Base-by-base conservation (phyloP, 2,797 vertebrate species). In the Acomys russatus region DNA sequence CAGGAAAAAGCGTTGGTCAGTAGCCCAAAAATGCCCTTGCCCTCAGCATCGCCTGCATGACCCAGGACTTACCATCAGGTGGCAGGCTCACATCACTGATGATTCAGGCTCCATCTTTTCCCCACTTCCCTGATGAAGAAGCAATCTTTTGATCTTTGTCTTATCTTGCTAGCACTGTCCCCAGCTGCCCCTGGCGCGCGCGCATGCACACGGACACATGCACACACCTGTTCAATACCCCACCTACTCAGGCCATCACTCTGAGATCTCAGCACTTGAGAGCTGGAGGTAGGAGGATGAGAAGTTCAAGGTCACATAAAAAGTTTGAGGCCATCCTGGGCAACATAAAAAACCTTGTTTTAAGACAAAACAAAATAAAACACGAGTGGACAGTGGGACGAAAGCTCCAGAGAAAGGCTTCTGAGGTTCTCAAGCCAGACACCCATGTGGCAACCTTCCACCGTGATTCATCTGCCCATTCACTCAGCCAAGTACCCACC, bases 21-120 rank as follows among this genome's bases (percentile, higher is more conserved):
- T 23, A 33, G 30, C n/a, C 17, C 38, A 44, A n/a, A 4, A 1
- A 0, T 0, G 0, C 33, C 63, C 15, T 30, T 5, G 1, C 2
- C 77, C 51, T 11, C 0, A 12, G 30, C 15, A 51, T 18, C 12
- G 15, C 22, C 70, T 86, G 87, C 91, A 66, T 49, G 56, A 83
- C 54, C 38, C 9, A 0, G 2, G 1, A 35, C 0, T 14, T 0
- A 71, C 93, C 96, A 93, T 88, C 84, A 96, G 97, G 93, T 92
- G 97, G 97, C 97, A 96, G 92, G 15, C 77, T 35, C 76, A 91
- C 79, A 86, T 71, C 74, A 44, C 84, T 3, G 0, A n/a, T 86
- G 82, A 63, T 14, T 66, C 9, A 1, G 64, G 83, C 68, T 86
- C 33, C 28, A 8, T 59, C 18, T 59, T 14, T 25, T 28, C 18